Conservation (phyloP, 1,140 invertebrate species). For the Plutomurus gul region DNA sequence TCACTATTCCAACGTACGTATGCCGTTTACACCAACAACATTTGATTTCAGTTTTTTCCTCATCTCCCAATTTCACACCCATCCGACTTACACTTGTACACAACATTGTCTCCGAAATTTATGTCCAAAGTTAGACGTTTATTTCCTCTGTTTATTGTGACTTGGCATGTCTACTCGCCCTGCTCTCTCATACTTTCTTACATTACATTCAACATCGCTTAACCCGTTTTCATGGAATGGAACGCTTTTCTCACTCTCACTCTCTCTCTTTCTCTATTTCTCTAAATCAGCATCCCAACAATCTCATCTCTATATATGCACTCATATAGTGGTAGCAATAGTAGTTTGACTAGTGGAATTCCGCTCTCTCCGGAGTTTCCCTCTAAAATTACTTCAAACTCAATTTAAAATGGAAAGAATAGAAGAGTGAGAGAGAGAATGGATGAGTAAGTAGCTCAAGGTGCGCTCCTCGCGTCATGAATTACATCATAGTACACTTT, state of each 20-base stretch:
- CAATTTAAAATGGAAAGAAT: slow-evolving; percentile 13
- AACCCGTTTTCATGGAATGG: background rate
- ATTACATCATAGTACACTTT: too few species aligned
- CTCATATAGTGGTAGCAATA: background rate
- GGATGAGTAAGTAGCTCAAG: background rate
- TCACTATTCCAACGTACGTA: slow-evolving; percentile 9
- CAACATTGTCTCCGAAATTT: slow-evolving; percentile 35
- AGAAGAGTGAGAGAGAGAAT: background rate
- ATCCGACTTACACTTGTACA: slow-evolving; percentile 6
- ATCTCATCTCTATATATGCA: slow-evolving; percentile 1
- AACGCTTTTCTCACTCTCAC: background rate
- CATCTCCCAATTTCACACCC: slow-evolving; percentile 31
- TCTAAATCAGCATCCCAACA: background rate
- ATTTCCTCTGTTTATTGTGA: slow-evolving; percentile 32
- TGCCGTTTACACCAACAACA: slow-evolving; percentile 29
- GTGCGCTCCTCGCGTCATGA: too few species aligned
- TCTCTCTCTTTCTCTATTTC: slow-evolving; percentile 3
- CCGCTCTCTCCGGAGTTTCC: slow-evolving; percentile 12
- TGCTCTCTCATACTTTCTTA: slow-evolving; percentile 1
- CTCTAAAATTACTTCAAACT: slow-evolving; percentile 19
- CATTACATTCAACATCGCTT: background rate
- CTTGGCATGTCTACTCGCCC: background rate
- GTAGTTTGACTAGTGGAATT: background rate
- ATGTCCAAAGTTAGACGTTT: slow-evolving; percentile 35
- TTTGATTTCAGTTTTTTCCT: slow-evolving; percentile 30